A percentile compares a stretch with the other conserved stretches of the same genome.
Evolutionary conservation across 2,888 invertebrate species (phyloP).

Genomic region (Apamea sordens): DNA sequence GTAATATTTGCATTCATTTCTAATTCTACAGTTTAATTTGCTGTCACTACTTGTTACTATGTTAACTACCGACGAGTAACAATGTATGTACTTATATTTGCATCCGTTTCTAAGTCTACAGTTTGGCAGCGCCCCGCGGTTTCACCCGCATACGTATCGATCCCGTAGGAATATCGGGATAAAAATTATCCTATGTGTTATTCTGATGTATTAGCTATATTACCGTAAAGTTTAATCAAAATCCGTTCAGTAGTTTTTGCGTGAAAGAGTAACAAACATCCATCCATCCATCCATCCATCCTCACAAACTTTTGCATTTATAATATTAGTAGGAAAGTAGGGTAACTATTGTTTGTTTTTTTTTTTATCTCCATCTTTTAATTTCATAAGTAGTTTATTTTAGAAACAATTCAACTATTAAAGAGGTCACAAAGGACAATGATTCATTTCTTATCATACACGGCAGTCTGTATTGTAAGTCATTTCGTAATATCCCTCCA

Average conservation of each 20-base stretch:
- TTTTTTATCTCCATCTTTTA: slow-evolving; percentile 1
- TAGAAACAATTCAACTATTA: slow-evolving; percentile 3
- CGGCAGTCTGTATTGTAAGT: slow-evolving; percentile 19
- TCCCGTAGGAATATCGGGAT: too few relatives aligned
- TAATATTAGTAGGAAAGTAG: not conserved
- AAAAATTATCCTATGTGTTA: too few relatives aligned
- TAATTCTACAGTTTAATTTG: not conserved
- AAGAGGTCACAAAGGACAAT: slow-evolving; percentile 18
- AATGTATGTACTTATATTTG: not conserved
- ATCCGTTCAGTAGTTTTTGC: too few relatives aligned
- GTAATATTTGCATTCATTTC: not conserved
- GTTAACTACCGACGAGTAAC: not conserved
- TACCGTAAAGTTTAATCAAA: too few relatives aligned
- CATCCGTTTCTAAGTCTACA: not conserved
- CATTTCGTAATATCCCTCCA: slow-evolving; percentile 34
- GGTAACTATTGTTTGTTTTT: too few relatives aligned
- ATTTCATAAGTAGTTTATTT: slow-evolving; percentile 2
- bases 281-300: too few relatives aligned
- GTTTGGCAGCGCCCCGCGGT: not conserved
- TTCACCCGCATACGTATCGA: too few relatives aligned
- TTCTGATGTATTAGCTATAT: too few relatives aligned
- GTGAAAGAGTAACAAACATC: too few relatives aligned
- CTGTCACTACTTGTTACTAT: too few relatives aligned
- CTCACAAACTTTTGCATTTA: too few relatives aligned
- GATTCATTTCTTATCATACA: slow-evolving; percentile 36